A percentile compares a stretch with the other conserved stretches of the same genome.
These are phyloP conservation scores for Ophthalmotilapia sp. DNA, from an alignment of 2,113 vertebrate genomes.

Conservation along the genomic window DNA sequence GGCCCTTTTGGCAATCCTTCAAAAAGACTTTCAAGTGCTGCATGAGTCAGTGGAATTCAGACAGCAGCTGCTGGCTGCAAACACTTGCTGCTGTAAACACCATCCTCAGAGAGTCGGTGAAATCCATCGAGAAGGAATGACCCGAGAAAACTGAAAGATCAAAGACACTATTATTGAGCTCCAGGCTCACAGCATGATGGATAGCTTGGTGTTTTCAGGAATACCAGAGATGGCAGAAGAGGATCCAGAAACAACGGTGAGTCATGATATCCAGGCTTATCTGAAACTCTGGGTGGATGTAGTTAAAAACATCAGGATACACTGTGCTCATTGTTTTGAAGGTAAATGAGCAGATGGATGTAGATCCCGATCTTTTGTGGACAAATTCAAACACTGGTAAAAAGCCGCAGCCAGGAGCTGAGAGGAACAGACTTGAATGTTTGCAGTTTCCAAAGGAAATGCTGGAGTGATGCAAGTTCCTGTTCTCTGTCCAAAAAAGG, in stretches of 20 bases:
- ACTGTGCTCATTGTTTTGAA: neutral
- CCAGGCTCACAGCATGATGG: neutral
- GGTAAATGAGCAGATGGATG: neutral
- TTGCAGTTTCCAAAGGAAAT: neutral
- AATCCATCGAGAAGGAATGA: neutral
- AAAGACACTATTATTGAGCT: neutral
- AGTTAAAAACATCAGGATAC: neutral
- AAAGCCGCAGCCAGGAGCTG: fast-evolving
- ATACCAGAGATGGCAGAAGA: neutral
- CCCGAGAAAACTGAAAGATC: neutral
- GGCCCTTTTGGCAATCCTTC: neutral
- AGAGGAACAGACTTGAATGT: neutral
- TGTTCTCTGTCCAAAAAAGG: neutral
- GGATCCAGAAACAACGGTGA: neutral
- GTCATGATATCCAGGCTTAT: neutral
- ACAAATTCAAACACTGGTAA: neutral
- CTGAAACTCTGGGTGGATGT: neutral
- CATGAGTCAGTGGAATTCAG: neutral
- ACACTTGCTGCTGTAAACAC: neutral
- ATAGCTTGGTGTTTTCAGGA: neutral
- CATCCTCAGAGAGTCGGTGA: neutral
- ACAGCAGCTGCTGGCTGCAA: neutral
- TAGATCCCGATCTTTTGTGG: neutral
- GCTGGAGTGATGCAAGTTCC: neutral
- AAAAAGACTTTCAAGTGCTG: neutral